phyloP scores from a whole-genome alignment of 2,797 vertebrate genomes.

The Gymnoscopelus microlampas region DNA sequence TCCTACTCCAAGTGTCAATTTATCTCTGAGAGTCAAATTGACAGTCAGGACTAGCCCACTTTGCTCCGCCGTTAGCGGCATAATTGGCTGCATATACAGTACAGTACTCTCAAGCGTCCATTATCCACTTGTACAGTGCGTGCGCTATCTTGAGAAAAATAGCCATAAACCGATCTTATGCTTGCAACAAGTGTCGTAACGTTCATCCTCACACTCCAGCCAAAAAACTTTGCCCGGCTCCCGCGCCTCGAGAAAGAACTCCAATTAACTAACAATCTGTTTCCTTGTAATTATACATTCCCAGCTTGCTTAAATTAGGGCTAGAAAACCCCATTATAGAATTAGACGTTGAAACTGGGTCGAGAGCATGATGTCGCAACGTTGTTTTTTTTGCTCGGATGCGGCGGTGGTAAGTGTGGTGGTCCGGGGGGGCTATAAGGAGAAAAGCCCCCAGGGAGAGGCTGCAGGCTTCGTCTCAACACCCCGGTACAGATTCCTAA shows the following conservation, averaged over 20 bases:
- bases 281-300: conserved; percentile 81
- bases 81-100: neutral
- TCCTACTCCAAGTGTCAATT: no score
- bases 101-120: neutral
- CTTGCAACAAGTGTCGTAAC: conserved; percentile 39
- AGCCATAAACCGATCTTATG: neutral
- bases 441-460: conserved; percentile 61
- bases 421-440: conserved; percentile 25
- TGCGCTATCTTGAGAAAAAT: neutral
- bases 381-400: conserved; percentile 37
- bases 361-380: conserved; percentile 65
- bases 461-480: conserved; percentile 62
- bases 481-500: conserved; percentile 62
- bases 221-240: conserved; percentile 52
- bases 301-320: conserved; percentile 75
- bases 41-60: neutral
- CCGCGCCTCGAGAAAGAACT: conserved; percentile 73
- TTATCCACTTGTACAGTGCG: neutral
- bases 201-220: conserved; percentile 43
- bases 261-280: conserved; percentile 84
- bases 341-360: conserved; percentile 74
- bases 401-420: conserved; percentile 18
- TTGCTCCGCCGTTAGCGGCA: neutral
- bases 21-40: no score
- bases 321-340: conserved; percentile 68